Conservation (phyloP, 2,888 invertebrate genomes). For the Trichogramma dendrolimi region DNA sequence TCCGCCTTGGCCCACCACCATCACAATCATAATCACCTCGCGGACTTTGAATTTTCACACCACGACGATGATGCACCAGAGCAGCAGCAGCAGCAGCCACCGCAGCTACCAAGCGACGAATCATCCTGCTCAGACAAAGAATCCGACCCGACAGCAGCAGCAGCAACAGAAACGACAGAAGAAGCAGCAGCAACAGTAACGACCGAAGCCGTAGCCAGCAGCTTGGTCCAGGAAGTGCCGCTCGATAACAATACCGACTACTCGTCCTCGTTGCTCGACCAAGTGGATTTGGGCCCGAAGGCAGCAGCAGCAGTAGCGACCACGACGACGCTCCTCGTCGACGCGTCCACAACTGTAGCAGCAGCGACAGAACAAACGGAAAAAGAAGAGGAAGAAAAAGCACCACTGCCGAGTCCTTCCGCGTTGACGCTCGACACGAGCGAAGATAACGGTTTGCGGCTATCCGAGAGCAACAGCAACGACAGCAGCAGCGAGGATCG, state of each 20-base stretch:
- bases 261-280: conserved; percentile 19
- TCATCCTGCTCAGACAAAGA: too few species aligned
- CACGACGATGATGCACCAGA: background rate
- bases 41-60: background rate
- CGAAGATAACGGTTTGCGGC: too few species aligned
- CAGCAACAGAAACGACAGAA: background rate
- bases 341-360: background rate
- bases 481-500: too few species aligned
- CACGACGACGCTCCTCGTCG: background rate
- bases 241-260: background rate
- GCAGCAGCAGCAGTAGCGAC: background rate
- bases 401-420: background rate
- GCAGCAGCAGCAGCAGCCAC: background rate
- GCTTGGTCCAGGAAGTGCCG: background rate
- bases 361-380: too few species aligned
- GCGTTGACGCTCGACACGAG: too few species aligned
- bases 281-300: conserved; percentile 17
- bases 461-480: too few species aligned
- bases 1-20: conserved; percentile 37
- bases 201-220: background rate
- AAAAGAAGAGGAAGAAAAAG: too few species aligned
- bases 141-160: background rate
- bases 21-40: conserved; percentile 15
- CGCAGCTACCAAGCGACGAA: background rate
- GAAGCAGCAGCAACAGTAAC: background rate